A percentile compares a stretch with the other conserved stretches of the same genome.
phyloP scores from a whole-genome alignment of 2,113 vertebrate genomes.

The Esox niger region DNA sequence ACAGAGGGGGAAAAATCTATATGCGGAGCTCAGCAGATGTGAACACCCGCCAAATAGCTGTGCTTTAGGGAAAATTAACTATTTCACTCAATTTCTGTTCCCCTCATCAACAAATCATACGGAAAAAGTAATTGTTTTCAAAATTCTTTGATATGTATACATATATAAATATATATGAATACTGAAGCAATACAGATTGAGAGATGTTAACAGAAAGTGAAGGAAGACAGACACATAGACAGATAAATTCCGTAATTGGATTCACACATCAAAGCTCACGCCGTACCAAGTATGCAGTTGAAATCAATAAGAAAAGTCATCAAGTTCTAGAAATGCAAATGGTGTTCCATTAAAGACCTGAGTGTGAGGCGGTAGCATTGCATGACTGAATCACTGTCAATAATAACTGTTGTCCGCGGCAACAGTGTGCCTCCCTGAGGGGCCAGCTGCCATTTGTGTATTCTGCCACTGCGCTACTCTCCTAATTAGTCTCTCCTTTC shows the following conservation, averaged over 20 bases:
- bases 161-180: too few relatives aligned
- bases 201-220: slow-evolving; percentile 17
- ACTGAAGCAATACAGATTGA: not conserved
- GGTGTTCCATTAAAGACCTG: slow-evolving; percentile 49
- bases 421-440: slow-evolving; percentile 51
- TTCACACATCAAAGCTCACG: not conserved
- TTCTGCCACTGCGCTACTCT: slow-evolving; percentile 58
- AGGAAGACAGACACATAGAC: not conserved
- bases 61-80: slow-evolving; percentile 79
- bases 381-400: slow-evolving; percentile 71
- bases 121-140: slow-evolving; percentile 58
- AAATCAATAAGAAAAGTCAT: slow-evolving; percentile 50
- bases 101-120: slow-evolving; percentile 73
- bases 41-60: slow-evolving; percentile 73
- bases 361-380: slow-evolving; percentile 44
- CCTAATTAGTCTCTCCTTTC: slow-evolving; percentile 72
- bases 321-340: slow-evolving; percentile 50
- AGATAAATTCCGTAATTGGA: not conserved
- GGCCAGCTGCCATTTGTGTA: slow-evolving; percentile 62
- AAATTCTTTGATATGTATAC: too few relatives aligned
- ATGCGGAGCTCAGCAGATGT: slow-evolving; percentile 70
- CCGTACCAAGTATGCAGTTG: slow-evolving; percentile 10
- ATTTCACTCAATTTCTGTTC: slow-evolving; percentile 74
- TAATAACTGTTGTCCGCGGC: slow-evolving; percentile 64
- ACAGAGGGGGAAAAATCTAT: slow-evolving; percentile 78